Conservation (phyloP, 2,113 vertebrate genomes). For the Eptesicus fuscus region DNA sequence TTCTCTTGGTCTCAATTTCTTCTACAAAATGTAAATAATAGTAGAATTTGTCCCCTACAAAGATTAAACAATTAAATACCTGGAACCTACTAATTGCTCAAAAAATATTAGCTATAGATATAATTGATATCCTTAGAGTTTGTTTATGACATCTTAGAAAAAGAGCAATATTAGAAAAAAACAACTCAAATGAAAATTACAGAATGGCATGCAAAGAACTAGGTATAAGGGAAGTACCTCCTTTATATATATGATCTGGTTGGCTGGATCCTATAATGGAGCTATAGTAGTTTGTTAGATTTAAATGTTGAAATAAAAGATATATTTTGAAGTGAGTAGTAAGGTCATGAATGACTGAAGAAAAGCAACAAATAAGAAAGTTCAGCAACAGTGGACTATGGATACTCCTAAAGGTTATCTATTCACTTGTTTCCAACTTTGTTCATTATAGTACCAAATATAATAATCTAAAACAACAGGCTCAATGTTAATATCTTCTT, state of each 20-base stretch:
- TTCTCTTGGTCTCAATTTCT: neutral
- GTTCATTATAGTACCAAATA: conserved; percentile 20
- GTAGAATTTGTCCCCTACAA: neutral
- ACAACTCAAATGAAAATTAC: neutral
- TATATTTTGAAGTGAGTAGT: conserved; percentile 22
- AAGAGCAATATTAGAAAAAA: conserved; percentile 1
- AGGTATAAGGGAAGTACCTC: neutral
- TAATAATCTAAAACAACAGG: conserved; percentile 1
- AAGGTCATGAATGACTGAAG: neutral
- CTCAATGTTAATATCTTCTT: neutral
- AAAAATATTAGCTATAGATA: neutral
- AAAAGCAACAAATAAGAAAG: conserved; percentile 12
- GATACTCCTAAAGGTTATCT: neutral
- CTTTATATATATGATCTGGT: neutral
- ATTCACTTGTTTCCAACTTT: conserved; percentile 20
- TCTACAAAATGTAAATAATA: conserved; percentile 8
- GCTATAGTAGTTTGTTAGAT: neutral
- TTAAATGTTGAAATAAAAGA: conserved; percentile 40
- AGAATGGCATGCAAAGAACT: neutral
- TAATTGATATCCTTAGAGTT: neutral
- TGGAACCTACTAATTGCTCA: neutral
- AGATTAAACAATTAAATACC: conserved; percentile 29
- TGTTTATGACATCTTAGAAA: neutral
- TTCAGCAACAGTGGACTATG: neutral
- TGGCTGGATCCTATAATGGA: neutral